Evolutionary conservation across 2,888 invertebrate genomes (phyloP).

Genomic region (Mythimna ferrago): DNA sequence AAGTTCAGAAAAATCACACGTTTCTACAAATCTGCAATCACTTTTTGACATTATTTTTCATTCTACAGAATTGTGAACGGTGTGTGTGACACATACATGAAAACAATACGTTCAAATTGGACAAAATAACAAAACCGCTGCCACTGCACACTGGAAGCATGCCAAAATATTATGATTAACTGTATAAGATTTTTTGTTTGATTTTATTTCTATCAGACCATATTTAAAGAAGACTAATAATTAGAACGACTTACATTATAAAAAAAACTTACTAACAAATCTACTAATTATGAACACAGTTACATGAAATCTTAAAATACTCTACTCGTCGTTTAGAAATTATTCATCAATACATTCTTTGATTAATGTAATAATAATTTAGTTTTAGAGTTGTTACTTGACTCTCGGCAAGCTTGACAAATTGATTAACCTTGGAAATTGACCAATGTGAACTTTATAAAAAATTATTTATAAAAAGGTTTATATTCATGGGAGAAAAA

Average conservation of each 20-base stretch:
- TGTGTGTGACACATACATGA: conserved; percentile 40
- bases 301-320: neutral
- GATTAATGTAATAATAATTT: no score
- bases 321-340: neutral
- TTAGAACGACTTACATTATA: no score
- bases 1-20: conserved; percentile 64
- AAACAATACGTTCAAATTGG: conserved; percentile 35
- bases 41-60: conserved; percentile 57
- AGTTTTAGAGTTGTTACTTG: no score
- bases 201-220: neutral
- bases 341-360: neutral
- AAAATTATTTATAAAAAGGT: no score
- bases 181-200: neutral
- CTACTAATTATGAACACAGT: no score
- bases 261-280: no score
- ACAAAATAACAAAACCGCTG: neutral
- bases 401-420: no score
- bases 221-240: no score
- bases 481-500: neutral
- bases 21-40: conserved; percentile 53
- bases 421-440: no score
- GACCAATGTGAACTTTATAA: no score
- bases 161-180: neutral
- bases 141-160: neutral
- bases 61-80: conserved; percentile 13